Conservation (phyloP, 2,113 vertebrate species). For the Apteryx mantelli region DNA sequence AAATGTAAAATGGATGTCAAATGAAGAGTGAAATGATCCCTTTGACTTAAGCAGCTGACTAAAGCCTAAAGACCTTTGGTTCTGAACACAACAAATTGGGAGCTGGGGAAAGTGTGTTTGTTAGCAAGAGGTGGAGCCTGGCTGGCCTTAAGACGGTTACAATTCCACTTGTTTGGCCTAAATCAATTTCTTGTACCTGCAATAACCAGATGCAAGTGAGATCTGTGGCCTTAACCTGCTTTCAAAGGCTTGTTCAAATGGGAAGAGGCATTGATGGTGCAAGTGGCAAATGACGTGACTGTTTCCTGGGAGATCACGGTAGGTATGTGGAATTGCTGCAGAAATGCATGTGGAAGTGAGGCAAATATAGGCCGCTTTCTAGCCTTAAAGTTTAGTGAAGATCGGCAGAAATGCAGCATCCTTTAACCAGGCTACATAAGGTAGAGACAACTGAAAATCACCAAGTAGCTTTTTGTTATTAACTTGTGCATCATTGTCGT, state of each 20-base stretch:
- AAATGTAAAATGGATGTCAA: neutral
- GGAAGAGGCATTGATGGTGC: neutral
- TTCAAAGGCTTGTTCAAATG: neutral
- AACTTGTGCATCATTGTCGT: neutral
- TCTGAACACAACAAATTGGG: neutral
- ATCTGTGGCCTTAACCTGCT: neutral
- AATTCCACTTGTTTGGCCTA: neutral
- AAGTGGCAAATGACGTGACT: neutral
- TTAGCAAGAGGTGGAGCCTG: accelerated
- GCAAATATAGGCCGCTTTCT: neutral
- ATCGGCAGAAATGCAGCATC: neutral
- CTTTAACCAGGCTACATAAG: neutral
- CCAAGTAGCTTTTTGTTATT: neutral
- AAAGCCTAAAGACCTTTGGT: neutral
- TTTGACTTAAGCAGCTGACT: neutral
- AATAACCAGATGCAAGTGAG: neutral
- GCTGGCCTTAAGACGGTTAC: neutral
- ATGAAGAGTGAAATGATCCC: neutral
- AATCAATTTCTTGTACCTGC: neutral
- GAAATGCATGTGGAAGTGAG: neutral
- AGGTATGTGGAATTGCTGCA: neutral
- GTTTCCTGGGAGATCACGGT: neutral
- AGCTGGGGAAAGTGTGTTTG: neutral
- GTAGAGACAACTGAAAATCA: neutral
- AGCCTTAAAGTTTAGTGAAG: neutral